Conservation (phyloP, 2,888 invertebrate species). For the Parelbella ahira region DNA sequence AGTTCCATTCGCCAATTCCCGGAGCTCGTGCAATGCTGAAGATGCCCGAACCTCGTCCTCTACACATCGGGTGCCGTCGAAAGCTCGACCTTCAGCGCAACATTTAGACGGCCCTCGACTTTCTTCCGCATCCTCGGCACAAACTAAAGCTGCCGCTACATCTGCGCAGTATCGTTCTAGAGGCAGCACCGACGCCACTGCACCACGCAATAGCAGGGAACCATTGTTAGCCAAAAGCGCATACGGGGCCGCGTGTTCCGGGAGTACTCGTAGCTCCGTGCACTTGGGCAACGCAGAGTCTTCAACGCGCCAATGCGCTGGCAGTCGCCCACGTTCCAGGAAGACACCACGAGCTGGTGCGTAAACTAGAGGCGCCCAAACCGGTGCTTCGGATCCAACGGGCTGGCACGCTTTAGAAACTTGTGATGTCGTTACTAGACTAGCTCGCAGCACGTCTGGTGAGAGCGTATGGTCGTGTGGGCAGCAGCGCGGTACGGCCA, state of each 20-base stretch:
- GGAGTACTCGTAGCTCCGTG: constrained; percentile 51
- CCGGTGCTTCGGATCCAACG: constrained; percentile 38
- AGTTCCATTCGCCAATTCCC: constrained; percentile 47
- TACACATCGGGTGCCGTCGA: constrained; percentile 77
- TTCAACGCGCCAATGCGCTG: constrained; percentile 69
- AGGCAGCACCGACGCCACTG: constrained; percentile 55
- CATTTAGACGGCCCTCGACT: constrained; percentile 81
- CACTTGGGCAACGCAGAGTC: constrained; percentile 58
- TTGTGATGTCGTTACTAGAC: constrained; percentile 67
- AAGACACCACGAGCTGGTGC: constrained; percentile 66
- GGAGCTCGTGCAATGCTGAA: constrained; percentile 53
- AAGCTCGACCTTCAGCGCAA: constrained; percentile 84
- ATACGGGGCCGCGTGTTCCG: constrained; percentile 60
- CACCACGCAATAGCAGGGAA: constrained; percentile 78
- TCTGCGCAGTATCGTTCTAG: constrained; percentile 86
- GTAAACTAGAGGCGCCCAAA: constrained; percentile 82
- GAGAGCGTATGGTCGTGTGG: constrained; percentile 41
- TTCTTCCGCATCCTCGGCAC: constrained; percentile 65
- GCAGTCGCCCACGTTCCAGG: constrained; percentile 60
- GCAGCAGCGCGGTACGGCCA: constrained; percentile 54
- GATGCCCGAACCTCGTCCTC: constrained; percentile 45
- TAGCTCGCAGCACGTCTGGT: constrained; percentile 61
- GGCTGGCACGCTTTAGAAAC: constrained; percentile 43
- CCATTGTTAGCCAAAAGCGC: constrained; percentile 85
- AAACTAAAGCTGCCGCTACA: constrained; percentile 82